Conservation (phyloP, 2,797 vertebrate genomes). For the Graptemys geographica region DNA sequence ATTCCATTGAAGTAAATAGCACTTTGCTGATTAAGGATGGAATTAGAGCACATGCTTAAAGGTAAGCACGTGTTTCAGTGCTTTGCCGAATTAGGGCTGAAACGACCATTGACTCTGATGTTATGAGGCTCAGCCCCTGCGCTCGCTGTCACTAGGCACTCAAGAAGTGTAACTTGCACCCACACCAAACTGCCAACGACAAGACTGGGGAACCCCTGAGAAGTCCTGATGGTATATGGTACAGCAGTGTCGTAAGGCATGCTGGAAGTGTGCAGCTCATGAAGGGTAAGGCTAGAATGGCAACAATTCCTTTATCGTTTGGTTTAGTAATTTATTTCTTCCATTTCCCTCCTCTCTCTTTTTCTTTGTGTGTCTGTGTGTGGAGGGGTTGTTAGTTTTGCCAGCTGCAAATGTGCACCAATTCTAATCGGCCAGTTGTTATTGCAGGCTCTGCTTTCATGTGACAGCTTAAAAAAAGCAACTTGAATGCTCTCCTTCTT, state of each 20-base stretch:
- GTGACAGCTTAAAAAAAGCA: conserved; percentile 72
- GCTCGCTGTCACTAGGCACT: not conserved
- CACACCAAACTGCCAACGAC: rapidly evolving
- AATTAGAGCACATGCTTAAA: not conserved
- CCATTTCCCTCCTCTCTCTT: not conserved
- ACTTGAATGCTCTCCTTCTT: conserved; percentile 69
- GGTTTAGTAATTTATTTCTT: conserved; percentile 36
- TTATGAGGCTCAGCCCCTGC: not conserved
- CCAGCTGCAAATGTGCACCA: conserved; percentile 43
- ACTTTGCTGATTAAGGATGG: not conserved
- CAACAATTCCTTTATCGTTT: conserved; percentile 30
- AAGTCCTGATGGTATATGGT: not conserved
- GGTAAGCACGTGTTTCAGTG: not conserved
- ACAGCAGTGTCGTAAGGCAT: not conserved
- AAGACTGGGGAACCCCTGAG: not conserved
- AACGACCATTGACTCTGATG: not conserved
- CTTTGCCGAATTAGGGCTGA: not conserved
- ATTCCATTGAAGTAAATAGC: not conserved
- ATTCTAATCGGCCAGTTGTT: conserved; percentile 63
- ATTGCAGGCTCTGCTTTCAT: conserved; percentile 69
- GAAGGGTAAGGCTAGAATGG: conserved; percentile 15
- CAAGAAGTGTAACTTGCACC: not conserved
- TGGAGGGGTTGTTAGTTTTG: not conserved
- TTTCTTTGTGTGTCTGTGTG: not conserved
- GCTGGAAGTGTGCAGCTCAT: rapidly evolving